Evolutionary conservation across 1,140 invertebrate species (phyloP).

Genomic region (Drosophila bocki): DNA sequence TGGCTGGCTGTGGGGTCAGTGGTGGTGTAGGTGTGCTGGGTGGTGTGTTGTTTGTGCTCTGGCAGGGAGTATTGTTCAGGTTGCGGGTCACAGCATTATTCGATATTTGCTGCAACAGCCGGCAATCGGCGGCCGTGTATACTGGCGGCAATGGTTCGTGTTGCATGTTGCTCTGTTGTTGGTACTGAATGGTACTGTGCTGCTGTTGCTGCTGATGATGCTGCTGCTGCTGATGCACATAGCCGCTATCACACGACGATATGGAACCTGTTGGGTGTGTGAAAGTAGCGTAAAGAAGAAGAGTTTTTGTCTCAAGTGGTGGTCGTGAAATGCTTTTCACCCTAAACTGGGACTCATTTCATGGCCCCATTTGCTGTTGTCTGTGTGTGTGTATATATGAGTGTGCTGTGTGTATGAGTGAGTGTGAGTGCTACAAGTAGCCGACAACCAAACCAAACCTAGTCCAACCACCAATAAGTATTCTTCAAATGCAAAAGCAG

Average conservation of each 20-base stretch:
- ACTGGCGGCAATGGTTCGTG: slow-evolving; percentile 70
- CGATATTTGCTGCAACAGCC: slow-evolving; percentile 78
- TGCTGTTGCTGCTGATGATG: slow-evolving; percentile 85
- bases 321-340: slow-evolving; percentile 14
- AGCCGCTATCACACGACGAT: slow-evolving; percentile 94
- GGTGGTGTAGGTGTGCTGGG: slow-evolving; percentile 72
- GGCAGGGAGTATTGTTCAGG: slow-evolving; percentile 63
- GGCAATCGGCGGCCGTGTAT: slow-evolving; percentile 80
- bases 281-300: slow-evolving; percentile 42
- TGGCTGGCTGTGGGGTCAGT: slow-evolving; percentile 42
- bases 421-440: slow-evolving; percentile 40
- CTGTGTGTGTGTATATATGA: slow-evolving; percentile 25
- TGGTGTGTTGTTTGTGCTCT: slow-evolving; percentile 68
- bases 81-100: slow-evolving; percentile 82
- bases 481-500: slow-evolving; percentile 63
- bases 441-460: slow-evolving; percentile 60
- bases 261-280: slow-evolving; percentile 88
- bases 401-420: slow-evolving; percentile 32
- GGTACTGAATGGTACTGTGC: slow-evolving; percentile 36
- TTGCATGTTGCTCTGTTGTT: slow-evolving; percentile 43
- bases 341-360: slow-evolving; percentile 14
- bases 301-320: slow-evolving; percentile 28
- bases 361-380: slow-evolving; percentile 4
- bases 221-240: slow-evolving; percentile 87
- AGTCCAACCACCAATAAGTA: slow-evolving; percentile 64